Conservation (phyloP, 2,797 vertebrate species). For the Enteromius thamalakanensis region DNA sequence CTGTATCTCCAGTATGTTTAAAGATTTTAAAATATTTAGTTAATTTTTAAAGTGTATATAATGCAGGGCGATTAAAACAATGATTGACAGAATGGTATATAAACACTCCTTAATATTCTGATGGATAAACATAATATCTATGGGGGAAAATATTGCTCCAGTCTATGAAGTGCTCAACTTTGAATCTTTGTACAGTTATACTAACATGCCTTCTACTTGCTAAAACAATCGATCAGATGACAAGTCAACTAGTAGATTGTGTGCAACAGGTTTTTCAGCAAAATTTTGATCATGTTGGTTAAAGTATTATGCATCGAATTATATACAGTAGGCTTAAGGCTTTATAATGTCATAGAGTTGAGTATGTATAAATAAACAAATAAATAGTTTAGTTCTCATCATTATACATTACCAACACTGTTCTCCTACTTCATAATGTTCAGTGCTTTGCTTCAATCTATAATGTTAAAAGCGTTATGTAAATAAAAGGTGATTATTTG, state of each 20-base stretch:
- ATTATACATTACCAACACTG: too few species aligned
- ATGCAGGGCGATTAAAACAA: background rate
- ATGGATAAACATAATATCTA: background rate
- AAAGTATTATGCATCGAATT: background rate
- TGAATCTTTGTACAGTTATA: background rate
- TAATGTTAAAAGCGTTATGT: too few species aligned
- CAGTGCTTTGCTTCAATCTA: too few species aligned
- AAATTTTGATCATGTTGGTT: background rate
- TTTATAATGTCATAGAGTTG: background rate
- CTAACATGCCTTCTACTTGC: background rate
- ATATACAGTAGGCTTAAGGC: background rate
- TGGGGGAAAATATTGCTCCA: background rate
- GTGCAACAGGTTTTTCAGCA: background rate
- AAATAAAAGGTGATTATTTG: too few species aligned
- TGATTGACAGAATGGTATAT: background rate
- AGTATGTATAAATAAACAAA: background rate
- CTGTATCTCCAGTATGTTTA: background rate
- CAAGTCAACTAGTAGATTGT: background rate
- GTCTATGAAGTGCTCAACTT: background rate
- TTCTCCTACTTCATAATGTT: too few species aligned
- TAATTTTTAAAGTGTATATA: background rate
- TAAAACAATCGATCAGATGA: background rate
- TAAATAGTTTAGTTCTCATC: too few species aligned
- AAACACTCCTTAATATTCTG: background rate
- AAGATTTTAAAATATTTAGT: background rate